A percentile compares a stretch with the other conserved stretches of the same genome.
Conservation (phyloP, 1,140 invertebrate species). For the Drosophila suzukii region DNA sequence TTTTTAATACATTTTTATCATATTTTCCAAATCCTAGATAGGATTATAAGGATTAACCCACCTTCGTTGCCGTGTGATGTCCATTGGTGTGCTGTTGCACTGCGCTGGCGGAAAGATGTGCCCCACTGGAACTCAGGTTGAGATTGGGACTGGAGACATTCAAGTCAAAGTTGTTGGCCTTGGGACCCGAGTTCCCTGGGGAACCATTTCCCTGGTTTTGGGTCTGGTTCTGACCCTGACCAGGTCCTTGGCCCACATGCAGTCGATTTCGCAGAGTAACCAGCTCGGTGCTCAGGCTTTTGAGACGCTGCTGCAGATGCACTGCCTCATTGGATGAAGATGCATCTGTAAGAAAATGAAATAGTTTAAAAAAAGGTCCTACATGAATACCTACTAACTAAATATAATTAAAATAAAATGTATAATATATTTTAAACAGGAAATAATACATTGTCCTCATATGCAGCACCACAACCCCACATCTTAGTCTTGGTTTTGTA, state of each 20-base stretch:
- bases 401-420: too few species aligned
- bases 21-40: not conserved
- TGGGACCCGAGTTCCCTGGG: slow-evolving; percentile 27
- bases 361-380: not conserved
- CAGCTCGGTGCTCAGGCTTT: slow-evolving; percentile 94
- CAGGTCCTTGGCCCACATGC: slow-evolving; percentile 88
- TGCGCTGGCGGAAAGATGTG: slow-evolving; percentile 54
- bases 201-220: slow-evolving; percentile 68
- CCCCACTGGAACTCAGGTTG: slow-evolving; percentile 40
- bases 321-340: slow-evolving; percentile 96
- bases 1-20: not conserved
- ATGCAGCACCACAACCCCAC: too few species aligned
- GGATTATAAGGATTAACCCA: slow-evolving; percentile 9
- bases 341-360: slow-evolving; percentile 88
- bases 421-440: too few species aligned
- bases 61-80: slow-evolving; percentile 58
- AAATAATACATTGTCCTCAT: too few species aligned
- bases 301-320: slow-evolving; percentile 94
- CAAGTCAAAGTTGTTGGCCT: slow-evolving; percentile 63
- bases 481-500: too few species aligned
- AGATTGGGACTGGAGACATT: slow-evolving; percentile 78
- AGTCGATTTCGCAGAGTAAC: slow-evolving; percentile 94
- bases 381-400: too few species aligned
- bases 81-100: slow-evolving; percentile 70
- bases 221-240: slow-evolving; percentile 84